These are phyloP conservation scores for Spodoptera picta DNA, from an alignment of 2,888 invertebrate species.

Conservation along the genomic window DNA sequence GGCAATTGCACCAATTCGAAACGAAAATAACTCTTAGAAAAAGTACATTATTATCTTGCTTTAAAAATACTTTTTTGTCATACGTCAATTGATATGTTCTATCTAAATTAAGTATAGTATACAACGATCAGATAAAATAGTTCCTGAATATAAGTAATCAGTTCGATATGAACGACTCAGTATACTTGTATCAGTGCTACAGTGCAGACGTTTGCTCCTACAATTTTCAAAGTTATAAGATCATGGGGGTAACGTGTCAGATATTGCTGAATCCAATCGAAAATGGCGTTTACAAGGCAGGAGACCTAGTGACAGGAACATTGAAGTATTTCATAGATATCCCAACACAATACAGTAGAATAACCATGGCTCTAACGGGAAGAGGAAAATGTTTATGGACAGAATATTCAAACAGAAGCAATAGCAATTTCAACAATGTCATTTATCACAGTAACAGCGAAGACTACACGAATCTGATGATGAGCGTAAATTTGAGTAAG, in stretches of 20 bases:
- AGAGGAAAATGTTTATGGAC: constrained; percentile 31
- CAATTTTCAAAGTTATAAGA: too few species aligned
- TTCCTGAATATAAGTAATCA: too few species aligned
- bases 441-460: constrained; percentile 31
- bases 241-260: neutral
- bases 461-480: constrained; percentile 29
- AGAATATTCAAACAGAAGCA: neutral
- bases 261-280: neutral
- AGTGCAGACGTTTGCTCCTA: too few species aligned
- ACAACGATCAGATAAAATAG: too few species aligned
- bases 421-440: constrained; percentile 2
- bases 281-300: constrained; percentile 40
- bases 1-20: too few species aligned
- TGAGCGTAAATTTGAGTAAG: constrained; percentile 32
- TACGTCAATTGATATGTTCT: too few species aligned
- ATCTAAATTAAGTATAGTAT: too few species aligned
- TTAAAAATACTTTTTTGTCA: too few species aligned
- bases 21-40: too few species aligned
- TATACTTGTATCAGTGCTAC: too few species aligned
- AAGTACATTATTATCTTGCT: too few species aligned
- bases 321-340: constrained; percentile 51
- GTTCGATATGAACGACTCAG: too few species aligned
- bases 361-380: constrained; percentile 50
- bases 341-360: constrained; percentile 39
- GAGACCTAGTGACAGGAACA: constrained; percentile 45